Evolutionary conservation across 2,113 vertebrate species (phyloP).

Genomic region (Chaenocephalus aceratus): DNA sequence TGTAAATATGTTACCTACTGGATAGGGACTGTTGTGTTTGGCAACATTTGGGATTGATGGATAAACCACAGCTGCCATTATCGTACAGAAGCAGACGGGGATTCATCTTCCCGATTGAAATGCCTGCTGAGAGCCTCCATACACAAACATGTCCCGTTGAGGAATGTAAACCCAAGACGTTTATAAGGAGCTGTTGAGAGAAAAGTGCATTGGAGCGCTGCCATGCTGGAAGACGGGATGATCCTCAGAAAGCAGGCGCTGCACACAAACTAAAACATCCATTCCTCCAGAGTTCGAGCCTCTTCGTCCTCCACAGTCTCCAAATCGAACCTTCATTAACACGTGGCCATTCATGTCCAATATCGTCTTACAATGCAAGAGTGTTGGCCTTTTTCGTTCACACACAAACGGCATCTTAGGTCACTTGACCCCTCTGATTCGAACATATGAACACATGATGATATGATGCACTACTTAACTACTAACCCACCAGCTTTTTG

Average conservation of each 20-base stretch:
- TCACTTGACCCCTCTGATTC: no score
- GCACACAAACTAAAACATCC: background rate
- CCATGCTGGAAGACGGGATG: slow-evolving; percentile 40
- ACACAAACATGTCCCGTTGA: slow-evolving; percentile 57
- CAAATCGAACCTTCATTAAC: no score
- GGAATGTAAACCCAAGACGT: slow-evolving; percentile 70
- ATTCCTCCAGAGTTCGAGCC: slow-evolving; percentile 25
- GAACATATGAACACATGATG: no score
- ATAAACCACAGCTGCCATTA: slow-evolving; percentile 38
- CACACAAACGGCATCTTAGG: no score
- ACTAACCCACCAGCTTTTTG: no score
- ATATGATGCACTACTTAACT: no score
- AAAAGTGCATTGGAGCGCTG: slow-evolving; percentile 50
- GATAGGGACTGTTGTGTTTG: slow-evolving; percentile 50
- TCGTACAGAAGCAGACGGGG: slow-evolving; percentile 32
- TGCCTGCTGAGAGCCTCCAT: slow-evolving; percentile 35
- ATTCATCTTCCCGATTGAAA: slow-evolving; percentile 58
- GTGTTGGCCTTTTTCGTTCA: no score
- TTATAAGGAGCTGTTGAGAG: slow-evolving; percentile 72
- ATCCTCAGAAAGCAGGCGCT: background rate
- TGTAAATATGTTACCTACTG: slow-evolving; percentile 47
- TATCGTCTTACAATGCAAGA: no score
- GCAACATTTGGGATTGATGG: slow-evolving; percentile 22
- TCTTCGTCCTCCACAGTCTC: slow-evolving; percentile 11
- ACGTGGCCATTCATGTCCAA: no score